phyloP scores from a whole-genome alignment of 2,797 vertebrate species.

The Sternarchorhynchus goeldii region DNA sequence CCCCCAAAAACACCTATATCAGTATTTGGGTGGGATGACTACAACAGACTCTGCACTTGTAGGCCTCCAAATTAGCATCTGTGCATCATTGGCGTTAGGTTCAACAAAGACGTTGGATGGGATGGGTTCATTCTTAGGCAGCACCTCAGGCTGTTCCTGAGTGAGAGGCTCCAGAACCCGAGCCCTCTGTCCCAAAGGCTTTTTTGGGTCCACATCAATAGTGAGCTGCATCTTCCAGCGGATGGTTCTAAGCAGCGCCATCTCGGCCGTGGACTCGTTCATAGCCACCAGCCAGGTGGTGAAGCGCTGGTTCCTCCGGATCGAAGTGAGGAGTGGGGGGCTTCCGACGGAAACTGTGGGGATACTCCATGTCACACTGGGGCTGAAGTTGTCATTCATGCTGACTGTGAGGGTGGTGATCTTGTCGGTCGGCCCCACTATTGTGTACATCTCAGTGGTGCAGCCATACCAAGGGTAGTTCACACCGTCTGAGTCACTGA shows the following conservation, averaged over 20 bases:
- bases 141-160: conserved; percentile 83
- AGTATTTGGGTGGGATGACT: conserved; percentile 83
- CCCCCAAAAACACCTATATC: conserved; percentile 14
- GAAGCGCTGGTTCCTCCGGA: conserved; percentile 85
- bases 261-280: conserved; percentile 78
- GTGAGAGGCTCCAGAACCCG: conserved; percentile 76
- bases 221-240: conserved; percentile 84
- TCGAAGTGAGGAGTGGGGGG: conserved; percentile 79
- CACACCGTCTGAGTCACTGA: conserved; percentile 85
- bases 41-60: conserved; percentile 74
- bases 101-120: conserved; percentile 82
- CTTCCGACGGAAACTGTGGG: conserved; percentile 80
- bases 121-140: conserved; percentile 82
- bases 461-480: conserved; percentile 89
- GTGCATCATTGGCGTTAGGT: conserved; percentile 87
- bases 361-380: conserved; percentile 86
- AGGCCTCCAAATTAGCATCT: conserved; percentile 88
- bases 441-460: conserved; percentile 84
- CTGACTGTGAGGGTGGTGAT: conserved; percentile 82
- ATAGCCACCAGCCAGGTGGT: conserved; percentile 88
- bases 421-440: conserved; percentile 81
- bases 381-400: conserved; percentile 91
- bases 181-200: conserved; percentile 80
- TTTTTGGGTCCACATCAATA: conserved; percentile 78
- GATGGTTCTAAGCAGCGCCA: conserved; percentile 81